Base-by-base conservation (phyloP, 2,113 vertebrate species). In the Thunnus maccoyii region DNA sequence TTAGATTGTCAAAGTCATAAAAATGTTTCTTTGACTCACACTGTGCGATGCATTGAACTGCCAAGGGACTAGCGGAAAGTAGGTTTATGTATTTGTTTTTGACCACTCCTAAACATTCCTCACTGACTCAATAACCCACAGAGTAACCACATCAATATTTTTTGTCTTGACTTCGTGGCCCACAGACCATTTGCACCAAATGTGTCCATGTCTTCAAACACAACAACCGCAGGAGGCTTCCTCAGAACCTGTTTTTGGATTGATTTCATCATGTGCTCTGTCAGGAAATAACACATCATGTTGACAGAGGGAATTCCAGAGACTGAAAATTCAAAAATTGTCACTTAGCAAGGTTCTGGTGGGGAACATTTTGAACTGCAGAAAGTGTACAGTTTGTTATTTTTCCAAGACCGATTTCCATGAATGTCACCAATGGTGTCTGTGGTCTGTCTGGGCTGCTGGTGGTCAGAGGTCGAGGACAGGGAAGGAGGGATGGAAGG, bases 41-140 rank as follows among this genome's bases (percentile, higher is more conserved):
- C 32, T 52, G 60, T 17, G 27, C 20, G 12, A 66, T 13, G 16
- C 48, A 16, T 7, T 11, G 12, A 78, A 1, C 57, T 70, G 68
- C 51, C 58, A 65, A 3, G 52, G 76, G 56, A 79, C 47, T 9
- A 17, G 47, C 72, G 65, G 9, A 64, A 46, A 61, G 46, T 17
- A 70, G 30, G 16, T 83, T 78, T 67, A 78, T 80, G 83, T 56
- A 10, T 87, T 76, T 88, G 74, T 84, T 80, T 90, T 78, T 64
- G 52, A 83, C 88, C 75, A 20, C 78, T 83, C 61, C 76, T 52
- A 27, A 72, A 85, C 70, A 76, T 82, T 87, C 50, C 65, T 27
- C 14, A 1, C 60, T 86, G 80, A 85, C 67, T 78, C 72, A 76
- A 66, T 2, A 32, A 72, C 41, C 72, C 76, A 32, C 79, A 72